Evolutionary conservation across 2,888 invertebrate genomes (phyloP), one percentile per base, ranked within the genome.

Genomic region (Pyrrhia umbra): DNA sequence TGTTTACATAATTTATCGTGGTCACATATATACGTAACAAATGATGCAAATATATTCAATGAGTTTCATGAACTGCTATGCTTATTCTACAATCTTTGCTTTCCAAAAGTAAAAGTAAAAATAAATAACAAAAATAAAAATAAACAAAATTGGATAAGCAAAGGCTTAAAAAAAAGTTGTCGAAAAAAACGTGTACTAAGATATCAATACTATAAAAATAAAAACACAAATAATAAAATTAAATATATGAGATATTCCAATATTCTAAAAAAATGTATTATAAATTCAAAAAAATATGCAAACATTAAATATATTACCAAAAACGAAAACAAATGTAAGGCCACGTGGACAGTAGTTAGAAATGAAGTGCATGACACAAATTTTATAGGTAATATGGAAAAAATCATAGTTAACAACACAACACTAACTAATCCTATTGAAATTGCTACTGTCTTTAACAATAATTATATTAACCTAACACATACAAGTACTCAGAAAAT

Each of bases 41-140:
- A 13, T n/a, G 43, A 54, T 23, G 18, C 21, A 43, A 54, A 54
- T 13, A 27, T 4, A 27, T 54, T 54, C n/a, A n/a, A 9, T 13
- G 2, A 9, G n/a, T 54, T 54, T 30, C 52, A 42, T 43, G 52
- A 54, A 30, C 2, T 54, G 6, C 6, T 51, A 20, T 54, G 42
- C 9, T 8, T 54, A n/a, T 54, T 54, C 13, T 20, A 54, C n/a
- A 54, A 54, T 13, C 43, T 54, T 15, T 54, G 52, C 23, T 54
- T 54, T 8, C 52, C 52, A 13, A 43, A 42, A 20, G 9, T 27
- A 13, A 54, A 20, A n/a, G 23, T 43, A 21, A 40, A n/a, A n/a
- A n/a, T n/a, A n/a, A n/a, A n/a, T n/a, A n/a, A n/a, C n/a, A n/a
- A n/a, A n/a, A n/a, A n/a, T 18, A 23, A 40, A 27, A 39, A n/a